A percentile compares a stretch with the other conserved stretches of the same genome.
These are phyloP conservation scores for Euschistus heros DNA, from an alignment of 1,140 invertebrate genomes.

Conservation along the genomic window DNA sequence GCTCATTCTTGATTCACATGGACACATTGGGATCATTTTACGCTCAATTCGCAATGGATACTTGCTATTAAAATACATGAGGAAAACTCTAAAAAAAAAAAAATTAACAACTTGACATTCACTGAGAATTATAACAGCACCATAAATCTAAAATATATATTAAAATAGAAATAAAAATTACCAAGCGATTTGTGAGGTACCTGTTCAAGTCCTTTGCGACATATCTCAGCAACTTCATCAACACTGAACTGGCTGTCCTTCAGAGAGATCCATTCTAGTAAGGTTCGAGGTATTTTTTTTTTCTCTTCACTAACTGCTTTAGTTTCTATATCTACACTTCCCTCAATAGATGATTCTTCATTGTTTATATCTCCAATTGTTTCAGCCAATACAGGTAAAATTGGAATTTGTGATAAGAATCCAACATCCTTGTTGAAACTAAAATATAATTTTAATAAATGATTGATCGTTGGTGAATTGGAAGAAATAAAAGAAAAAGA, in stretches of 20 bases:
- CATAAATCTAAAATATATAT: too few relatives aligned
- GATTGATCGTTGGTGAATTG: too few relatives aligned
- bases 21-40: too few relatives aligned
- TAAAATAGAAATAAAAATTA: too few relatives aligned
- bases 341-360: conserved; percentile 23
- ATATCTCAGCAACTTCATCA: conserved; percentile 67
- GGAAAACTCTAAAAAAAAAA: too few relatives aligned
- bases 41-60: too few relatives aligned
- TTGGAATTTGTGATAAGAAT: conserved; percentile 66
- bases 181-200: conserved; percentile 30
- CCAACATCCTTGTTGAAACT: conserved; percentile 67
- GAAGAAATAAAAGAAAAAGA: too few relatives aligned
- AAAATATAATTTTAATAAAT: too few relatives aligned
- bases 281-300: conserved; percentile 32
- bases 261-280: conserved; percentile 72
- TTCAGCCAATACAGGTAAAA: conserved; percentile 58
- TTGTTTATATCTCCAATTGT: conserved; percentile 21
- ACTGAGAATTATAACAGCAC: too few relatives aligned
- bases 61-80: too few relatives aligned
- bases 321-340: not conserved
- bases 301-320: not conserved
- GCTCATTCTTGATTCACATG: too few relatives aligned
- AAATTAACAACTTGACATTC: too few relatives aligned
- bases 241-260: conserved; percentile 67
- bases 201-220: conserved; percentile 55